These are phyloP conservation scores for Nymphalis polychloros DNA, from an alignment of 2,888 invertebrate species.

Conservation along the genomic window DNA sequence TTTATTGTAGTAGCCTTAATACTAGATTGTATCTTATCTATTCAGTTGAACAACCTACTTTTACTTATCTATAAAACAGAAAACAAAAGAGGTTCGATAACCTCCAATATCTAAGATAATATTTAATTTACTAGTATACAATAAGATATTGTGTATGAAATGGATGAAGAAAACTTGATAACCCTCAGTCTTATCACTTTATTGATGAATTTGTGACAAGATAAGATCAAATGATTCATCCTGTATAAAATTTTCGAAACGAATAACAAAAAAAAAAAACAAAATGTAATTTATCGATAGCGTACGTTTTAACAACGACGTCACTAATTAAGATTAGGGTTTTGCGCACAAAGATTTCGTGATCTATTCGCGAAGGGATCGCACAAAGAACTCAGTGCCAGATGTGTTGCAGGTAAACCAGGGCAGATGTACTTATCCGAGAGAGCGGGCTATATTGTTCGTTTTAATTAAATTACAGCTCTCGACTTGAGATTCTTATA, in stretches of 20 bases:
- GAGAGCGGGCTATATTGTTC: conserved; percentile 48
- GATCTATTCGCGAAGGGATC: conserved; percentile 70
- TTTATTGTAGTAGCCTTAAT: not conserved
- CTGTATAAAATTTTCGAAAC: not conserved
- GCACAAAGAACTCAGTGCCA: conserved; percentile 56
- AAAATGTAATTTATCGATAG: conserved; percentile 29
- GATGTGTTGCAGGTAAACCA: conserved; percentile 74
- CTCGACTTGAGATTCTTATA: conserved; percentile 28
- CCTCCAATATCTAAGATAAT: conserved; percentile 26
- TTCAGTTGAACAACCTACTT: conserved; percentile 18
- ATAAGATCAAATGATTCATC: not conserved
- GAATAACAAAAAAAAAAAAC: not conserved
- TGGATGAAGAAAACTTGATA: not conserved
- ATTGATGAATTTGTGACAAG: not conserved
- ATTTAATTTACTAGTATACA: conserved; percentile 25
- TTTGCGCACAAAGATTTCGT: conserved; percentile 61
- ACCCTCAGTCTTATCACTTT: not conserved
- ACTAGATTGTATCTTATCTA: conserved; percentile 1
- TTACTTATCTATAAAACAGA: conserved; percentile 26
- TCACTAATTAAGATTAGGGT: conserved; percentile 64
- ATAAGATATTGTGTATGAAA: conserved; percentile 14
- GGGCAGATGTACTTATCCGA: conserved; percentile 63
- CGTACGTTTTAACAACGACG: conserved; percentile 40
- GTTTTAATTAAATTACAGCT: conserved; percentile 69
- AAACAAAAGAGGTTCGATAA: conserved; percentile 34